These are phyloP conservation scores for Hydriomena furcata DNA, from an alignment of 2,888 invertebrate genomes.

Conservation along the genomic window DNA sequence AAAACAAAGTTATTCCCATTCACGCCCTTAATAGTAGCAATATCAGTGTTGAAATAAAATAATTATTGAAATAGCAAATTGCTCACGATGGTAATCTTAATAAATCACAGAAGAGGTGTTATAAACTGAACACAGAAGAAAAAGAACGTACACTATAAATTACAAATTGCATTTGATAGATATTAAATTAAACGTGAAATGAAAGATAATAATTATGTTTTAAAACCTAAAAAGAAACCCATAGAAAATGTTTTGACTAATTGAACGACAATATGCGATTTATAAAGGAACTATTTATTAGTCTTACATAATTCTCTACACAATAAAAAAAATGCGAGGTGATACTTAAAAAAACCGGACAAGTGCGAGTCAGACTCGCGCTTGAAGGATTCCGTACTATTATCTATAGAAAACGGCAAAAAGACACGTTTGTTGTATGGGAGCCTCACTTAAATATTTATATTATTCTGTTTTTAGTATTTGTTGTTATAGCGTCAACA, in stretches of 20 bases:
- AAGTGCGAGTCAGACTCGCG: no score
- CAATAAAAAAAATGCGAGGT: background rate
- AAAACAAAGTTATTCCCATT: background rate
- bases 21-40: conserved; percentile 40
- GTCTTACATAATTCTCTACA: background rate
- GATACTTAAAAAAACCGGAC: no score
- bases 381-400: no score
- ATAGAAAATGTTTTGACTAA: no score
- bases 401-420: no score
- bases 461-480: no score
- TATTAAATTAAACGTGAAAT: conserved; percentile 32
- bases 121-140: conserved; percentile 32
- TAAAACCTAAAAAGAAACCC: no score
- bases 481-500: no score
- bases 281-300: no score
- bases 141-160: conserved; percentile 30
- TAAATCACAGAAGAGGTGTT: conserved; percentile 66
- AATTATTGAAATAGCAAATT: conserved; percentile 49
- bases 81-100: conserved; percentile 79
- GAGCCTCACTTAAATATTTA: no score
- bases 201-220: conserved; percentile 33
- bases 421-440: no score
- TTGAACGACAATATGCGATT: no score
- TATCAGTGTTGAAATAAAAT: conserved; percentile 68
- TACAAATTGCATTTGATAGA: conserved; percentile 30